A percentile compares a stretch with the other conserved stretches of the same genome.
These are phyloP conservation scores for Psilopsiagon aymara DNA, from an alignment of 2,113 vertebrate species.

Conservation along the genomic window DNA sequence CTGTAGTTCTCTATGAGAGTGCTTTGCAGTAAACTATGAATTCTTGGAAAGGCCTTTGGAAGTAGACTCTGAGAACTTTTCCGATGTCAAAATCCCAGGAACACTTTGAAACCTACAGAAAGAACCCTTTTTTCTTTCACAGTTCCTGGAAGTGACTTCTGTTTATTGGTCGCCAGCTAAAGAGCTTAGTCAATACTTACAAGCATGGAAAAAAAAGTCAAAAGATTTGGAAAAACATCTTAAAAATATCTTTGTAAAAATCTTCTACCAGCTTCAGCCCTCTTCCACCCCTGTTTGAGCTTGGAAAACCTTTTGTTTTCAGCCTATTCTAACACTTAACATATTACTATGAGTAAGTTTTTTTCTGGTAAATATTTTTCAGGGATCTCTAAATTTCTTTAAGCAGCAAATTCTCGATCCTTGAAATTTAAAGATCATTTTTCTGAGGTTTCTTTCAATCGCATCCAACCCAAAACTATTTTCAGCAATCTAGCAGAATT, in stretches of 20 bases:
- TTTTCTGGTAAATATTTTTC: neutral
- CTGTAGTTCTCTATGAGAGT: neutral
- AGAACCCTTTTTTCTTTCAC: neutral
- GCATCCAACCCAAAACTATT: neutral
- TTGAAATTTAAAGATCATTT: neutral
- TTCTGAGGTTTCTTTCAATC: neutral
- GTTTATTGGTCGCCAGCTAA: neutral
- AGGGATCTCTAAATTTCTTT: neutral
- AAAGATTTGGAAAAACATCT: neutral
- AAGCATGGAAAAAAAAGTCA: neutral
- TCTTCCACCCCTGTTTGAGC: neutral
- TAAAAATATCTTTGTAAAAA: neutral
- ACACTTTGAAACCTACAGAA: neutral
- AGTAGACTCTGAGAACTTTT: neutral
- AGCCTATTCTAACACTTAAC: neutral
- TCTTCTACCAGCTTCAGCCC: neutral
- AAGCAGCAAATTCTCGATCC: neutral
- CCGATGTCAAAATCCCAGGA: neutral
- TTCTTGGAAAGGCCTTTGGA: neutral
- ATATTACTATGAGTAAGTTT: neutral
- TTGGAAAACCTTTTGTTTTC: neutral
- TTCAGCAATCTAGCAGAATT: neutral
- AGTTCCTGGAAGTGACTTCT: neutral
- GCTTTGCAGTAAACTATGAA: neutral
- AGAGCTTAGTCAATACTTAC: neutral